Conservation (phyloP, 2,888 invertebrate species). For the Eupelmus urozonus region DNA sequence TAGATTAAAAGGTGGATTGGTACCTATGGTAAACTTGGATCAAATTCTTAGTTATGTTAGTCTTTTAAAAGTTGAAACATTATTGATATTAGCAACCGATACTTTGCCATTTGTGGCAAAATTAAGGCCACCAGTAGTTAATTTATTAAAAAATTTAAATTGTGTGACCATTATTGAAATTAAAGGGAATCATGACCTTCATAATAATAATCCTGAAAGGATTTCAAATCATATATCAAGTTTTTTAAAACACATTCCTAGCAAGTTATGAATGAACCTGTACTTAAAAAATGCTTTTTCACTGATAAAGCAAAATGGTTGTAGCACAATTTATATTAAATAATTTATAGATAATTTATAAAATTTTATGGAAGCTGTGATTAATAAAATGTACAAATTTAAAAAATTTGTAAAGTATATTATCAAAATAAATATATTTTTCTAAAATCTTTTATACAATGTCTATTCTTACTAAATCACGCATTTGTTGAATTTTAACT, state of each 20-base stretch:
- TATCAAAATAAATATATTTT: slow-evolving; percentile 49
- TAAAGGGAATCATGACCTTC: slow-evolving; percentile 82
- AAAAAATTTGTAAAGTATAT: slow-evolving; percentile 28
- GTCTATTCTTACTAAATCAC: slow-evolving; percentile 64
- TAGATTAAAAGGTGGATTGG: slow-evolving; percentile 76
- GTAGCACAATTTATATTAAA: background rate
- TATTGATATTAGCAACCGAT: slow-evolving; percentile 49
- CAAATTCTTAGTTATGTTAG: slow-evolving; percentile 54
- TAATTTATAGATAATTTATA: too few relatives aligned
- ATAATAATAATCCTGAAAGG: slow-evolving; percentile 80
- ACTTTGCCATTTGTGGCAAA: slow-evolving; percentile 40
- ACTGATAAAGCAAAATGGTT: too few relatives aligned
- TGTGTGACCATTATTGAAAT: slow-evolving; percentile 69
- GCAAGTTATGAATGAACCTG: slow-evolving; percentile 61
- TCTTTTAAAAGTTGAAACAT: slow-evolving; percentile 50
- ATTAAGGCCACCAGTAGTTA: background rate
- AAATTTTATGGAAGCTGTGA: slow-evolving; percentile 8
- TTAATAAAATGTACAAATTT: background rate
- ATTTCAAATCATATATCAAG: slow-evolving; percentile 78
- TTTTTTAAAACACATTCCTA: slow-evolving; percentile 74
- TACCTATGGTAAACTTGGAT: slow-evolving; percentile 66
- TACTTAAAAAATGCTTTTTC: background rate
- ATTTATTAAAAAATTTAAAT: background rate
- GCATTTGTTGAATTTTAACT: slow-evolving; percentile 66
- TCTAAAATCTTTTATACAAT: slow-evolving; percentile 45